A percentile compares a stretch with the other conserved stretches of the same genome.
Conservation (phyloP, 2,888 invertebrate species). For the Teleiodes luculella region DNA sequence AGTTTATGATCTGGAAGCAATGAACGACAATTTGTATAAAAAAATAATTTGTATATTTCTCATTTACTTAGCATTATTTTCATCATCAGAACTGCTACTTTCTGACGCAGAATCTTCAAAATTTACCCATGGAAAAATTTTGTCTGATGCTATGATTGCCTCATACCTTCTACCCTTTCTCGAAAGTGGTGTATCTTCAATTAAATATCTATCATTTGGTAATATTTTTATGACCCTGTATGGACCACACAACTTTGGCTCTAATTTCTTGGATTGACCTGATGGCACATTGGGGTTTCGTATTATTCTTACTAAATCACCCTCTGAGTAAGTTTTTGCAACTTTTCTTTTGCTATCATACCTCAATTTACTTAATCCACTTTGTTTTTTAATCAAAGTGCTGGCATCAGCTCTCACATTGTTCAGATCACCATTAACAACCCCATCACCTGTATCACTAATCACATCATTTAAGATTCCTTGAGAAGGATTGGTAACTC, state of each 20-base stretch:
- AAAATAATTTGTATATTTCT: not conserved
- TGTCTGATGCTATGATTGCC: too few relatives aligned
- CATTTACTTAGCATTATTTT: not conserved
- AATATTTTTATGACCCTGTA: slow-evolving; percentile 5
- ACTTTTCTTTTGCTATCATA: not conserved
- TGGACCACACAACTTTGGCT: slow-evolving; percentile 10
- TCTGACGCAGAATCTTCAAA: slow-evolving; percentile 4
- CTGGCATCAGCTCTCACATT: not conserved
- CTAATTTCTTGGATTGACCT: slow-evolving; percentile 15
- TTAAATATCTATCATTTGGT: slow-evolving; percentile 14
- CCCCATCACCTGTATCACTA: too few relatives aligned
- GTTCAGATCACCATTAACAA: slow-evolving; percentile 2
- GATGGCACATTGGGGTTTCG: not conserved
- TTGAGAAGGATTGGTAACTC: too few relatives aligned
- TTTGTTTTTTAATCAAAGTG: not conserved
- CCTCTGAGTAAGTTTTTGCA: not conserved
- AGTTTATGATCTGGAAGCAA: not conserved
- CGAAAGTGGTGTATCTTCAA: slow-evolving; percentile 27
- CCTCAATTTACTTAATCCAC: not conserved
- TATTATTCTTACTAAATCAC: not conserved
- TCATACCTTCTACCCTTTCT: slow-evolving; percentile 23
- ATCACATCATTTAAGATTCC: too few relatives aligned
- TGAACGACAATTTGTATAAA: not conserved
- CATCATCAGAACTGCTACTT: not conserved
- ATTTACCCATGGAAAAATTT: slow-evolving; percentile 23